Evolutionary conservation across 2,113 vertebrate species (phyloP), one percentile per base, ranked within the genome.

Genomic region (Semnornis frantzii): DNA sequence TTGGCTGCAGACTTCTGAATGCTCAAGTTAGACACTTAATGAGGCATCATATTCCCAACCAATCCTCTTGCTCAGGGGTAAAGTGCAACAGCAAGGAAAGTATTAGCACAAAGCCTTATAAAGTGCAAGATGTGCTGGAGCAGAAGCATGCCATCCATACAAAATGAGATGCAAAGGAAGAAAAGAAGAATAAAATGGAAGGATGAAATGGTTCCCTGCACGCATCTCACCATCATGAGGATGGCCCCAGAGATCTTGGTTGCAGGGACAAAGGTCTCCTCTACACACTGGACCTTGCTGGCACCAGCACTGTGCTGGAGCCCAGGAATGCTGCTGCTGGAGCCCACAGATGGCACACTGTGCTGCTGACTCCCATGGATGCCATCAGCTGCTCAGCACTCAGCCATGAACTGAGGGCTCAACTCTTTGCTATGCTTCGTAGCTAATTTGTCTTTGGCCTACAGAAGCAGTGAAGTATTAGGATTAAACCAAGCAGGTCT

Each of bases 271-370:
- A 18, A 18, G 27, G 42, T 75, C 9, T 58, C 25, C 15, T 58
- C 44, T 1, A 0, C 46, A 39, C 2, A 0, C 15, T 14, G 8
- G 20, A 76, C 44, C 50, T 79, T 69, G 31, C 42, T 2, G 9
- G 55, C 63, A 59, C n/a, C 60, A 60, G 39, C 48, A 71, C 30
- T 1, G 1, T 54, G 54, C 46, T 25, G 15, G 78, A 71, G 65
- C 50, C 16, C 46, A 63, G 19, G 55, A 33, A 93, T 65, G 64
- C 33, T 27, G 7, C 44, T 13, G 34, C 10, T 1, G 0, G 30
- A 50, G 69, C 39, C 23, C 60, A 27, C n/a, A 33, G 34, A 31
- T 2, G 5, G 19, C 46, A 70, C 12, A 3, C 16, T 23, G 8
- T 15, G 25, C 25, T 74, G 44, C 50, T 25, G 52, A 55, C 31